Evolutionary conservation across 2,113 vertebrate genomes (phyloP).

Genomic region (Symphodus melops): DNA sequence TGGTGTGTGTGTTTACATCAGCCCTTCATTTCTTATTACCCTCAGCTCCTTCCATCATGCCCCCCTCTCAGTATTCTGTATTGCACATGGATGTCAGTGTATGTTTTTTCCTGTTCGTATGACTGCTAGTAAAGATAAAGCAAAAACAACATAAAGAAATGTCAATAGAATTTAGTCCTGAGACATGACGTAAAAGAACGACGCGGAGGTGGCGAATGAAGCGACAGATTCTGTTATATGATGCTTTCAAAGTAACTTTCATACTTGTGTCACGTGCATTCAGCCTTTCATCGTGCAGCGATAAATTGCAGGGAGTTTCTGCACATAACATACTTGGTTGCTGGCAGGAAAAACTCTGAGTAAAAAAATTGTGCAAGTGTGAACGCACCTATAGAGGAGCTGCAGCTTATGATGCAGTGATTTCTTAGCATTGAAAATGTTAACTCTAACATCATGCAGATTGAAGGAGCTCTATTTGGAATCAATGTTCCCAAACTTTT

Average conservation of each 20-base stretch:
- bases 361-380: too few relatives aligned
- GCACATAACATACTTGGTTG: too few relatives aligned
- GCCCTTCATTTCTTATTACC: slow-evolving; percentile 19
- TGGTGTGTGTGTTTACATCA: background rate
- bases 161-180: too few relatives aligned
- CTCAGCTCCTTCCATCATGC: background rate
- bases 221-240: too few relatives aligned
- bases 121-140: background rate
- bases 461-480: slow-evolving; percentile 30
- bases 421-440: background rate
- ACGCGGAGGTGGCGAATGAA: too few relatives aligned
- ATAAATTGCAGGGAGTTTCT: too few relatives aligned
- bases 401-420: background rate
- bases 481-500: slow-evolving; percentile 22
- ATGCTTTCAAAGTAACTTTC: too few relatives aligned
- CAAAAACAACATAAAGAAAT: background rate
- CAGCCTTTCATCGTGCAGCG: too few relatives aligned
- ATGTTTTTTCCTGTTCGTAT: slow-evolving; percentile 13
- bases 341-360: too few relatives aligned
- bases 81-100: slow-evolving; percentile 33
- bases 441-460: slow-evolving; percentile 27
- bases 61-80: slow-evolving; percentile 23
- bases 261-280: too few relatives aligned
- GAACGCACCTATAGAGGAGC: background rate
- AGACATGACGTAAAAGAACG: too few relatives aligned